Base-by-base conservation (phyloP, 2,797 vertebrate genomes). In the Geotrypetes seraphini region DNA sequence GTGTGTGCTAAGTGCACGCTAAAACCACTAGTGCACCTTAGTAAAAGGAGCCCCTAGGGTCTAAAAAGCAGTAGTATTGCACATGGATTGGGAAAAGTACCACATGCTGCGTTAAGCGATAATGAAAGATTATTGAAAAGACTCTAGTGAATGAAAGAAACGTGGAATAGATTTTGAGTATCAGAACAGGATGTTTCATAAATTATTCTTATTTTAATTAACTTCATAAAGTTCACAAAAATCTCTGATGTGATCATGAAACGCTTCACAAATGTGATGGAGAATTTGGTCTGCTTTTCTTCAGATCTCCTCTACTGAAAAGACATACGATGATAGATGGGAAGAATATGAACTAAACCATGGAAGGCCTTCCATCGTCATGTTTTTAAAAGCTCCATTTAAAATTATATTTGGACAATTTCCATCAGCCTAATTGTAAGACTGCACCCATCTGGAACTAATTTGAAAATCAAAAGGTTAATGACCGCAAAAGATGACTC, bases 391-490 rank as follows among this genome's bases (percentile, higher is more conserved):
- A 23, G 5, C 28, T 53, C 27, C 4, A 21, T 16, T 58, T 50
- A 48, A 27, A 15, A 41, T 38, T 50, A 3, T 22, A 3, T 49
- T 37, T 36, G 19, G 25, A 16, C 8, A 7, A 52, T 24, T 35
- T 22, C 17, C 50, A 28, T 53, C 34, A 44, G 15, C 7, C 1
- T 43, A 26, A 4, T 19, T 41, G n/a, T 64, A 39, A 38, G 33
- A 5, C 32, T 26, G 7, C 19, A 29, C n/a, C 30, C 53, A 44
- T 35, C 33, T 42, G 44, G 14, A 69, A 40, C 40, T 59, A 41
- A 62, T 63, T 43, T 43, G 40, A 25, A 61, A 64, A 46, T 30
- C 16, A 24, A 39, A n/a, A 59, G 43, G 44, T 64, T 61, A 54
- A 45, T 46, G 38, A 42, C 64, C 49, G 62, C 28, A 47, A 29